Evolutionary conservation across 2,888 invertebrate species (phyloP), one percentile per base, ranked within the genome.

Genomic region (Caenorhabditis panamensis): DNA sequence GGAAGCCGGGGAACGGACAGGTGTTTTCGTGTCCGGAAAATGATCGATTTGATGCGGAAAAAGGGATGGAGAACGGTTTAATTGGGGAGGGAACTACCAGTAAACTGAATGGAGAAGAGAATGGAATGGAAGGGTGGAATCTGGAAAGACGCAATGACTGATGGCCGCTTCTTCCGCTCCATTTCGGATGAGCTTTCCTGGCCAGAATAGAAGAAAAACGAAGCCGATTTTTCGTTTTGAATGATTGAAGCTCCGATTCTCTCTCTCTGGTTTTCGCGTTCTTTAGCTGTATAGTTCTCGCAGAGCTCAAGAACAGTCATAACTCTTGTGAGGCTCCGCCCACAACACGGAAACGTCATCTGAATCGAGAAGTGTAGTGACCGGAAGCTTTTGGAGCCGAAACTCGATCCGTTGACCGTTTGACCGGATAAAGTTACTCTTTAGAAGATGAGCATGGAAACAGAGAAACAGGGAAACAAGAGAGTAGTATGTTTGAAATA

Each of bases 1-100:
- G 51, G 26, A n/a, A 61, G 13, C 36, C 16, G 41, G 64, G 8
- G 18, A 49, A 71, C 9, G 51, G 47, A 51, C 58, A 66, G 58
- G 63, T 66, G 61, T 63, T 72, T 72, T 72, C 63, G 63, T 72
- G 41, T 72, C 72, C 63, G 63, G 63, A 53, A 13, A 26, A 44
- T 22, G 62, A 54, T 56, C 28, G 44, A 62, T 71, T 54, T 36
- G 11, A 61, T n/a, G 16, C 47, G 44, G 36, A 53, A 41, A 26
- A 72, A 56, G 47, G 63, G 63, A 22, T 54, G 44, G 36, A 53
- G 26, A 26, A 72, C 63, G 47, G 63, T 72, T 28, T 54, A 62
- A 53, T 68, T 49, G 49, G 36, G 26, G 26, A 8, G 9, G 18
- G 24, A 41, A 44, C n/a, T n/a, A n/a, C n/a, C n/a, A n/a, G n/a